Base-by-base conservation (phyloP, 2,797 vertebrate species). In the Sebastes iracundus region DNA sequence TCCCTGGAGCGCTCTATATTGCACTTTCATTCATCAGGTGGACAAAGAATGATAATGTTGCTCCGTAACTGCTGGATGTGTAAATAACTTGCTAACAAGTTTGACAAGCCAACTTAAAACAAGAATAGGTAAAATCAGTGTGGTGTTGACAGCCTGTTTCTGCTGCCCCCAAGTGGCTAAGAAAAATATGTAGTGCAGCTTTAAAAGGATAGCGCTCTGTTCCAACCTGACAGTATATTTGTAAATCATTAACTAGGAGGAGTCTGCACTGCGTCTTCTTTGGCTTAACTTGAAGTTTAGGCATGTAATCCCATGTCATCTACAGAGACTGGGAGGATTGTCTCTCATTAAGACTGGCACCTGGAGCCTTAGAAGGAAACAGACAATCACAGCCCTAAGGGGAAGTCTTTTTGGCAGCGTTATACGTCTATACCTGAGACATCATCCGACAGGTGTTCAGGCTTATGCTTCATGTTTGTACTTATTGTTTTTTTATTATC, bases 221-320 rank as follows among this genome's bases (percentile, higher is more conserved):
- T 22, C 3, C 9, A 58, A 65, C n/a, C 23, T 13, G 5, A 59
- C 20, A 23, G 4, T 35, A n/a, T 70, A 13, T 72, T 79, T 33
- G 67, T 55, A 77, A 85, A 66, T 64, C 33, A 75, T 73, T 82
- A 58, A 25, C 22, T 2, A 20, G 12, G 9, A 80, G 38, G 56
- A 82, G 83, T 72, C 73, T 76, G 30, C 64, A 33, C 28, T 32
- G 11, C 16, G 2, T 35, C 13, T 60, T 14, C 53, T 80, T 80
- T 62, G 49, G n/a, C 18, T 74, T 71, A 7, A 9, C 12, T 71
- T 9, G 14, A 69, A 27, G 33, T 82, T 78, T 49, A 38, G 75
- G 59, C 72, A 82, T 53, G 81, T 77, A 58, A 75, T 28, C 16
- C 67, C 68, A 53, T 72, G 83, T 62, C 6, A 22, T 72, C 75